Percentiles rank a stretch among this genome's conserved stretches.
Evolutionary conservation across 2,888 invertebrate species (phyloP).

Genomic region (Agrotis puta): DNA sequence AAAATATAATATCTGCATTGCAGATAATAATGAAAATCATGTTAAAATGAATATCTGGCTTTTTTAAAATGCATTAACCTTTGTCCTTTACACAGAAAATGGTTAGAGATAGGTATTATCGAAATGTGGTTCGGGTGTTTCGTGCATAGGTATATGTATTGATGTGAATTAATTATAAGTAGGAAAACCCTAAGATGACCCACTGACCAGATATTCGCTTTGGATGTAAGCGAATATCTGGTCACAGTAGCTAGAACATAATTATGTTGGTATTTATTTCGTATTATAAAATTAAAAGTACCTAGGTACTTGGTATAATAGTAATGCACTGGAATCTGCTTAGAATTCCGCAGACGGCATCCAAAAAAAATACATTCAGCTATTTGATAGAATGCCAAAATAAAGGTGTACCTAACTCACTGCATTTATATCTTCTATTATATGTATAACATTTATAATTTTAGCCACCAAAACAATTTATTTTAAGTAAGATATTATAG

Average conservation of each 20-base stretch:
- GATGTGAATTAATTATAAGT: no score
- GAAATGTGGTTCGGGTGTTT: no score
- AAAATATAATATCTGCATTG: no score
- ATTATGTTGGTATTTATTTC: background rate
- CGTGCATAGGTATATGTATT: no score
- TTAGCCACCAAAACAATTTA: conserved; percentile 23
- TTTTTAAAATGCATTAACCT: no score
- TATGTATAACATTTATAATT: conserved; percentile 18
- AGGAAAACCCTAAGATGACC: no score
- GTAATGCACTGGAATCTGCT: background rate
- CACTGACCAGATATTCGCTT: no score
- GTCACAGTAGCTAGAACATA: background rate
- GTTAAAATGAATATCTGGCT: no score
- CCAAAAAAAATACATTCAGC: conserved; percentile 31
- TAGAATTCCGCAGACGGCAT: background rate
- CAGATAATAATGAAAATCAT: no score
- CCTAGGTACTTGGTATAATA: background rate
- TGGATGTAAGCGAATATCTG: no score
- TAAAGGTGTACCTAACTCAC: conserved; percentile 31
- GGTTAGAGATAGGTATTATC: no score
- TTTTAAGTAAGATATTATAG: background rate
- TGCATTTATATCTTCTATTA: conserved; percentile 23
- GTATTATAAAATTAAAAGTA: background rate
- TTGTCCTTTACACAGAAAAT: no score
- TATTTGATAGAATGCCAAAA: conserved; percentile 47